Evolutionary conservation across 2,113 vertebrate genomes (phyloP).

Genomic region (Tupaia tana): DNA sequence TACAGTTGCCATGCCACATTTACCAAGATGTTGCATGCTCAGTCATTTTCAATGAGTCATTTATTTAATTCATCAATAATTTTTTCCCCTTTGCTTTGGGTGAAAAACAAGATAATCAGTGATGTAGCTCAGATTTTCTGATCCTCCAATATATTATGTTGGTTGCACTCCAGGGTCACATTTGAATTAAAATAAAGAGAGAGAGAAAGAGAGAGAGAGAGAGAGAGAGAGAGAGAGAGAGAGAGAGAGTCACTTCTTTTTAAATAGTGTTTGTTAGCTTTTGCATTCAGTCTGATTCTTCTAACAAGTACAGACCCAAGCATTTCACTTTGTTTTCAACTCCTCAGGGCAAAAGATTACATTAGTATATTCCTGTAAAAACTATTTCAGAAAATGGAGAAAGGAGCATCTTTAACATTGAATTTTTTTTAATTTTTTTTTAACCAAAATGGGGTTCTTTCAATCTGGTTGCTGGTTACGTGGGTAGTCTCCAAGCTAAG

Average conservation of each 20-base stretch:
- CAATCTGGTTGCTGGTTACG: not conserved
- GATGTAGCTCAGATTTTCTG: conserved; percentile 70
- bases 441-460: not conserved
- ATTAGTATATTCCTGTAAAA: conserved; percentile 30
- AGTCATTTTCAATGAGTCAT: conserved; percentile 68
- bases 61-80: conserved; percentile 58
- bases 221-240: not conserved
- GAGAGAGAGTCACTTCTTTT: conserved; percentile 62
- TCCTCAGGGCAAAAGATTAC: conserved; percentile 49
- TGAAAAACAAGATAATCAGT: conserved; percentile 70
- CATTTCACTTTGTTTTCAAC: conserved; percentile 56
- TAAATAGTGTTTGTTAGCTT: conserved; percentile 58
- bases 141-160: conserved; percentile 68
- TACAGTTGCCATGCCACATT: conserved; percentile 27
- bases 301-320: conserved; percentile 20
- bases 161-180: conserved; percentile 66
- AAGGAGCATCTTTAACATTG: conserved; percentile 48
- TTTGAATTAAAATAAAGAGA: conserved; percentile 59
- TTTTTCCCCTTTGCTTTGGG: conserved; percentile 52
- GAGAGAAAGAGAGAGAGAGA: not conserved
- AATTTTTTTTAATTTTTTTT: conserved; percentile 7
- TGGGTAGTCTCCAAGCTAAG: not conserved
- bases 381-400: conserved; percentile 34
- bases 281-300: conserved; percentile 56
- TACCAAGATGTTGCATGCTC: conserved; percentile 46